These are phyloP conservation scores for Ptilodon capucinus DNA, from an alignment of 2,888 invertebrate species.

Conservation along the genomic window DNA sequence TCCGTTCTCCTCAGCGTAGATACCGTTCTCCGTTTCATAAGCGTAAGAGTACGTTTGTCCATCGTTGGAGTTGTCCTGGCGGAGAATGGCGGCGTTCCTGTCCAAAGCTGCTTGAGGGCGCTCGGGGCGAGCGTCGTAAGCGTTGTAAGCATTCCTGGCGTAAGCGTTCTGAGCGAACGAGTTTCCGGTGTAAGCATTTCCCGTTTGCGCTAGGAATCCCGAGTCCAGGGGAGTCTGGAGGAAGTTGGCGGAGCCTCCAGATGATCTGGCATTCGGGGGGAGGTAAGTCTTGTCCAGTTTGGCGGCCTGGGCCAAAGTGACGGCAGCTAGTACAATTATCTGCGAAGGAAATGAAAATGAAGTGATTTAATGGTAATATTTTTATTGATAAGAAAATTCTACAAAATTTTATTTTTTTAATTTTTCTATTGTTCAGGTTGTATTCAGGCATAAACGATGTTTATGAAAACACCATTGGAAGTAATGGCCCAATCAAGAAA, in stretches of 20 bases:
- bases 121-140: slow-evolving; percentile 47
- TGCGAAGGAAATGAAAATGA: slow-evolving; percentile 33
- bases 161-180: slow-evolving; percentile 13
- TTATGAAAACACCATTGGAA: too few relatives aligned
- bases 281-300: slow-evolving; percentile 70
- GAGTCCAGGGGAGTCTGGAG: slow-evolving; percentile 30
- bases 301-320: slow-evolving; percentile 56
- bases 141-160: slow-evolving; percentile 27
- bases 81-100: slow-evolving; percentile 68
- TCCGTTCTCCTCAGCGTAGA: slow-evolving; percentile 67
- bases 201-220: slow-evolving; percentile 16
- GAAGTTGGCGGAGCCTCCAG: slow-evolving; percentile 26
- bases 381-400: too few relatives aligned
- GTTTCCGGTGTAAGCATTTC: slow-evolving; percentile 13
- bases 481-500: too few relatives aligned
- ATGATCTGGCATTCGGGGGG: slow-evolving; percentile 54
- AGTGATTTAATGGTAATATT: not conserved
- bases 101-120: slow-evolving; percentile 65
- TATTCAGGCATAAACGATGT: too few relatives aligned
- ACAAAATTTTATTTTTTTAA: too few relatives aligned
- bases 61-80: slow-evolving; percentile 64
- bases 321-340: slow-evolving; percentile 57
- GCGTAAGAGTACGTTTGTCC: slow-evolving; percentile 67
- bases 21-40: slow-evolving; percentile 74
- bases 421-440: too few relatives aligned